Evolutionary conservation across 2,888 invertebrate species (phyloP).

Genomic region (Nowickia ferox): DNA sequence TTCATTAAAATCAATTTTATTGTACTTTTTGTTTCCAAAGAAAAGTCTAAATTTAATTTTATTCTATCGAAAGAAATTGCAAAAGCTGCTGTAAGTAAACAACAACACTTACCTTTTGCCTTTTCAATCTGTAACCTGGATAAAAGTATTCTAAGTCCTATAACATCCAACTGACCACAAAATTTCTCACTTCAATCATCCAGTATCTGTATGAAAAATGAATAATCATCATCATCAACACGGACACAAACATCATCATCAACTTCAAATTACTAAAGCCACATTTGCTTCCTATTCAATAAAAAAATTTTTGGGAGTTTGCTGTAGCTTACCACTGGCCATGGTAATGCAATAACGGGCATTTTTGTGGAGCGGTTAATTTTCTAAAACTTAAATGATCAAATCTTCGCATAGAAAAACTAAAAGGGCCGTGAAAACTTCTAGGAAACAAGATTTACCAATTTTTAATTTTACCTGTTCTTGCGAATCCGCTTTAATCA

Average conservation of each 20-base stretch:
- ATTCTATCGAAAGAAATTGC: constrained; percentile 20
- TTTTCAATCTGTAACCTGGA: constrained; percentile 63
- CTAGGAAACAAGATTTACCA: no score
- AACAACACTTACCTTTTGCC: constrained; percentile 41
- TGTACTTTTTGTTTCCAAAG: not conserved
- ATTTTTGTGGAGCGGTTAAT: no score
- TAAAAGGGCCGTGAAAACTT: no score
- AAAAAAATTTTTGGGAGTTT: no score
- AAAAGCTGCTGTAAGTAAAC: not conserved
- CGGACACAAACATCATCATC: constrained; percentile 35
- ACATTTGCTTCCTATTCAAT: not conserved
- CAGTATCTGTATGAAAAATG: constrained; percentile 21
- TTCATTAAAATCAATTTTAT: constrained; percentile 31
- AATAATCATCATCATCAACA: constrained; percentile 43
- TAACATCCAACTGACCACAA: constrained; percentile 63
- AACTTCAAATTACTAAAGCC: constrained; percentile 33
- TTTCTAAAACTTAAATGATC: no score
- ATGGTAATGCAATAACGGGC: no score
- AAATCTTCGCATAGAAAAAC: no score
- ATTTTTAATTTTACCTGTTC: no score
- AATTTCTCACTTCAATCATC: constrained; percentile 63
- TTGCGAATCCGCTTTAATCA: no score
- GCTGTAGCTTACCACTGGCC: no score
- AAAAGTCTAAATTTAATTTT: constrained; percentile 54
- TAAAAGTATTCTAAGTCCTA: constrained; percentile 45